Evolutionary conservation across 2,797 vertebrate genomes (phyloP), one percentile per base, ranked within the genome.

Genomic region (Vespertilio murinus): DNA sequence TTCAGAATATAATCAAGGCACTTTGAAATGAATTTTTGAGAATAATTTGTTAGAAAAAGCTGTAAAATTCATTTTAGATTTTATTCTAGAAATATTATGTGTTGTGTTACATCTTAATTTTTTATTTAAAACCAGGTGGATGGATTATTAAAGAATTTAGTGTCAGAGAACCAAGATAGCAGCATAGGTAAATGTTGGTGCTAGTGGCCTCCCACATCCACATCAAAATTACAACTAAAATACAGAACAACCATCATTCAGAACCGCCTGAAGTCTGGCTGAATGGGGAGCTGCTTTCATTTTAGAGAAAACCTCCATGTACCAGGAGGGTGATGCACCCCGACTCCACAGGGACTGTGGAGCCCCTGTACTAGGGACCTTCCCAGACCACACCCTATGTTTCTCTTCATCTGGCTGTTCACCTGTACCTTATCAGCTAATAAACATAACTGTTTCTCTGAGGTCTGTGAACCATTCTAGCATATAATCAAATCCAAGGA

Each of bases 71-170:
- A 42, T 67, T 64, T 77, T 91, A 77, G 23, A 73, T 86, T 92
- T 90, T 82, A 38, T 74, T 78, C 81, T 92, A 42, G 38, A 67
- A 79, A 38, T 82, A 42, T n/a, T 74, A 13, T 35, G 8, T 80
- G 8, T 80, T 69, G 0, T 47, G 40, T 75, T 77, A 40, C 35
- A 82, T 40, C 35, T 71, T 73, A 59, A 40, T 11, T 65, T 87
- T 95, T 82, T 82, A 82, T 85, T 92, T 86, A 90, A 92, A 81
- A 67, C 16, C 35, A 78, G 17, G 22, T 47, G 71, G 52, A 47
- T 59, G 8, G 33, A 42, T 91, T 87, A 30, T 67, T 91, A 83
- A 77, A 82, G 45, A 93, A 75, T 87, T 70, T 81, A 78, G 70
- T 82, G 42, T 14, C 84, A 81, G n/a, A 25, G 52, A 54, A 54